Evolutionary conservation across 2,113 vertebrate species (phyloP).

Genomic region (Alces alces): DNA sequence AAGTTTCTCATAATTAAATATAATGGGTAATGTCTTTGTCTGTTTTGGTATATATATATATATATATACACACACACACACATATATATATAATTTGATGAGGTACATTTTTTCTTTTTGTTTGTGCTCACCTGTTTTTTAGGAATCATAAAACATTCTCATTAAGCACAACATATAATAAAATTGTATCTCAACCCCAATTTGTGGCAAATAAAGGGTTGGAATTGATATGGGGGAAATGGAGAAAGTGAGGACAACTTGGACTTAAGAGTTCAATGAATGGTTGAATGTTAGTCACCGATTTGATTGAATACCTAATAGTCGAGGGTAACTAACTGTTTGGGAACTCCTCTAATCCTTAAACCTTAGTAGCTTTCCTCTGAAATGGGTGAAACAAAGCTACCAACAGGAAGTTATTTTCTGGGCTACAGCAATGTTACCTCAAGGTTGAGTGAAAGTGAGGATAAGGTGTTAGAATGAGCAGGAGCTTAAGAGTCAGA

Average conservation of each 20-base stretch:
- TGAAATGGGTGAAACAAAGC: background rate
- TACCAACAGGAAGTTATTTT: background rate
- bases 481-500: background rate
- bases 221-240: background rate
- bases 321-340: background rate
- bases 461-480: background rate
- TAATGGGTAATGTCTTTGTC: background rate
- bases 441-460: background rate
- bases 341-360: background rate
- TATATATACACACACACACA: background rate
- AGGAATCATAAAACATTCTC: background rate
- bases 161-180: background rate
- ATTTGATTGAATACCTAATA: background rate
- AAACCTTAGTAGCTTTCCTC: background rate
- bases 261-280: background rate
- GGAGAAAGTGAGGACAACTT: background rate
- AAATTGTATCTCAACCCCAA: background rate
- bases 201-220: background rate
- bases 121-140: background rate
- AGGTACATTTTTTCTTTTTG: background rate
- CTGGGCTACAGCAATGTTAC: background rate
- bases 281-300: background rate
- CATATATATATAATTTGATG: background rate
- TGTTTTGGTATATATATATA: background rate
- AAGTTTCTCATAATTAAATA: background rate